These are phyloP conservation scores for Oryzias woworae DNA, from an alignment of 2,113 vertebrate genomes.

Conservation along the genomic window DNA sequence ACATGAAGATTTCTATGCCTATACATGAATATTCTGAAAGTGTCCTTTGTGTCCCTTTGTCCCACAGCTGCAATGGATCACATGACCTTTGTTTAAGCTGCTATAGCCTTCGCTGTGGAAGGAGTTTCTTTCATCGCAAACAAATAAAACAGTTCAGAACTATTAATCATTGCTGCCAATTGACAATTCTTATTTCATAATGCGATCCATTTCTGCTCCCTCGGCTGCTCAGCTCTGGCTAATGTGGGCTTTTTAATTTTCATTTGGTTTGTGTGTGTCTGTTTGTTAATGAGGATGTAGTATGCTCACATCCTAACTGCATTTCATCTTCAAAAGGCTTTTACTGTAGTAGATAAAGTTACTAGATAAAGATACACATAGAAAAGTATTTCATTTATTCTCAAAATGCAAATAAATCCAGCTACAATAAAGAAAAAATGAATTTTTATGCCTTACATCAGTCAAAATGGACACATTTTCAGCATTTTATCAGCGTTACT, in stretches of 20 bases:
- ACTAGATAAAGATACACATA: too few relatives aligned
- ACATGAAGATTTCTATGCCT: constrained; percentile 38
- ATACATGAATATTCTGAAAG: constrained; percentile 38
- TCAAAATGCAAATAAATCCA: too few relatives aligned
- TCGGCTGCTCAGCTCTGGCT: constrained; percentile 45
- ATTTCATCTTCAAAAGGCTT: constrained; percentile 33
- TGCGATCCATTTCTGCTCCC: constrained; percentile 63
- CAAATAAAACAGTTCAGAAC: constrained; percentile 42
- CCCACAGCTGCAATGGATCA: constrained; percentile 12
- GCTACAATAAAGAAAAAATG: too few relatives aligned
- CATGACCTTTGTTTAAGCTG: constrained; percentile 43
- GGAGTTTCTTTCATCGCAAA: constrained; percentile 7
- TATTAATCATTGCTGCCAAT: constrained; percentile 52
- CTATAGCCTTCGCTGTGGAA: background rate
- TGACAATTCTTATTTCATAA: constrained; percentile 61
- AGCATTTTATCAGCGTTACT: too few relatives aligned
- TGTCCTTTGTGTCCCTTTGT: constrained; percentile 20
- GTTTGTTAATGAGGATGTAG: constrained; percentile 16
- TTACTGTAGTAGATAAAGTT: too few relatives aligned
- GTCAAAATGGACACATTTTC: too few relatives aligned
- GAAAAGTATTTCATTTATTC: too few relatives aligned
- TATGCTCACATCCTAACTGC: constrained; percentile 41
- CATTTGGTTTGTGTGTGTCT: constrained; percentile 27
- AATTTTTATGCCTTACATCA: too few relatives aligned
- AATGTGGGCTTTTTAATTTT: constrained; percentile 59